phyloP scores from a whole-genome alignment of 2,113 vertebrate genomes.

The Sminthopsis crassicaudata region DNA sequence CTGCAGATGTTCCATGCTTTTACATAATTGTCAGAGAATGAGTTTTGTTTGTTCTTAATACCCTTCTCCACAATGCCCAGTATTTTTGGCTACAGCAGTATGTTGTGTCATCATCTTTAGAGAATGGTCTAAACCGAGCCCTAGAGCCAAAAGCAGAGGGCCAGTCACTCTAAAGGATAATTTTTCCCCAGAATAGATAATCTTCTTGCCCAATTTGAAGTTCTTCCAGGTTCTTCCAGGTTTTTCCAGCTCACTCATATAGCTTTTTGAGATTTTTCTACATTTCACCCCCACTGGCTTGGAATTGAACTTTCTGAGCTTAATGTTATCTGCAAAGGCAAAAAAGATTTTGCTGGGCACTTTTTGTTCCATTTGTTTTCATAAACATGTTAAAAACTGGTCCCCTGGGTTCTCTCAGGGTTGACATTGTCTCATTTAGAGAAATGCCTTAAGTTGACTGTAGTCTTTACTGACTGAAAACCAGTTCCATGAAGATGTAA shows the following conservation, averaged over 20 bases:
- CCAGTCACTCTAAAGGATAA: background rate
- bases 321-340: constrained; percentile 15
- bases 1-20: background rate
- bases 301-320: constrained; percentile 19
- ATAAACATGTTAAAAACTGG: constrained; percentile 51
- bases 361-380: constrained; percentile 21
- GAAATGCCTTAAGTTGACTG: background rate
- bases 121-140: background rate
- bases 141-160: constrained; percentile 11
- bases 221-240: constrained; percentile 10
- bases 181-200: constrained; percentile 11
- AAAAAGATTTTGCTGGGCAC: constrained; percentile 32
- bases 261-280: constrained; percentile 39
- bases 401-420: background rate
- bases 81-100: constrained; percentile 12
- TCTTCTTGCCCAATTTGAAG: background rate
- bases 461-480: background rate
- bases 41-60: constrained; percentile 21
- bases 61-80: constrained; percentile 23
- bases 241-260: constrained; percentile 5
- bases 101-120: background rate
- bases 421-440: constrained; percentile 34
- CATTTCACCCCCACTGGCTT: constrained; percentile 9
- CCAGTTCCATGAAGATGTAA: background rate
- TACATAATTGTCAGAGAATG: background rate